Base-by-base conservation (phyloP, 2,113 vertebrate genomes). In the Scartelaos histophorus region DNA sequence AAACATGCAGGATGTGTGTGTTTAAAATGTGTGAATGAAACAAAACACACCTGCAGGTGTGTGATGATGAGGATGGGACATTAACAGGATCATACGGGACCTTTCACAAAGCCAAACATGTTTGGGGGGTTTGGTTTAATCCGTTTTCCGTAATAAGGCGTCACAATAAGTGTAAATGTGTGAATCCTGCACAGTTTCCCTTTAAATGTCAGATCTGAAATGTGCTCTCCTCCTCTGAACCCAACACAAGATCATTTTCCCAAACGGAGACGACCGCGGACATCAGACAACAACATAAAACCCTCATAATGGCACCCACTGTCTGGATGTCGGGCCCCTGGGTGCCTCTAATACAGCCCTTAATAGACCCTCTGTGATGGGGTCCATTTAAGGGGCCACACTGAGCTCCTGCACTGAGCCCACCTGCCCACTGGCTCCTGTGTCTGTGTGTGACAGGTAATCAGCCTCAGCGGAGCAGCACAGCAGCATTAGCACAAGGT, bases 371-470 rank as follows among this genome's bases (percentile, higher is more conserved):
- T 80, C 83, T 83, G 58, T 65, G 35, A 76, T 74, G 71, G 82
- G 66, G 62, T 34, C 84, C 79, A 80, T 88, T 82, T 81, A 72
- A 66, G 67, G 66, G 17, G 66, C 69, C 79, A 79, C 73, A 88
- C 83, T 87, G 83, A 87, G 80, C 82, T 79, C 74, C 76, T 66
- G 66, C 69, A 80, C 34, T 71, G 64, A 76, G 72, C 29, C 80
- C 78, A 87, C 74, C 73, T 89, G 85, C 89, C 80, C 76, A 67
- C 60, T 89, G 79, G 83, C 80, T 75, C 81, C 73, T 74, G 85
- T 85, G 76, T 85, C 67, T 66, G 51, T 58, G 72, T 85, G 90
- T 92, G 92, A 92, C 92, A 93, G 85, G 91, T 91, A 93, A 94
- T 93, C 90, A 93, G 85, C 78, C 29, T 3, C 86, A 83, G 88